These are phyloP conservation scores for Colletes collaris DNA, from an alignment of 2,888 invertebrate genomes.

Conservation along the genomic window DNA sequence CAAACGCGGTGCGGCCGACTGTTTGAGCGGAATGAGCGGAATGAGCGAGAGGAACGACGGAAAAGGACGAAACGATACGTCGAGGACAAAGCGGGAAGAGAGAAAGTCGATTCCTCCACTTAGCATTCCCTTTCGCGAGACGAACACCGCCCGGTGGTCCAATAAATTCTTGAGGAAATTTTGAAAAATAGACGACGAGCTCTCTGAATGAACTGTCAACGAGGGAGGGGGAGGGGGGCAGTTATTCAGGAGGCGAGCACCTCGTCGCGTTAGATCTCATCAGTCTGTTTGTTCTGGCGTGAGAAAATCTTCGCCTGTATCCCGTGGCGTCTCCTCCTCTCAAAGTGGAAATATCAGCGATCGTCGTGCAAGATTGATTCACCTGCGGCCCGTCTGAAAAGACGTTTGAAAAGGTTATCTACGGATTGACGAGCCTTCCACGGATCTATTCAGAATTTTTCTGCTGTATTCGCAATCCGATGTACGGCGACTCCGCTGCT, in stretches of 20 bases:
- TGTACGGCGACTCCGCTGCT: neutral
- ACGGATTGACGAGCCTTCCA: constrained; percentile 13
- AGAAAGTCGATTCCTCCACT: constrained; percentile 28
- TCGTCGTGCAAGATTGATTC: constrained; percentile 32
- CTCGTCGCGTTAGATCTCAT: constrained; percentile 53
- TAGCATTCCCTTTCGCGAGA: constrained; percentile 27
- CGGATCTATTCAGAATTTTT: constrained; percentile 16
- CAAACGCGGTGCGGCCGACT: neutral
- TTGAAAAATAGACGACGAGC: constrained; percentile 45
- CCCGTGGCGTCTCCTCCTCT: constrained; percentile 1
- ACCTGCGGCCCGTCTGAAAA: constrained; percentile 26
- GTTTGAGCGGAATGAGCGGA: neutral
- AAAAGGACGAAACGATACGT: neutral
- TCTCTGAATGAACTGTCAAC: constrained; percentile 40
- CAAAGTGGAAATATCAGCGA: constrained; percentile 27
- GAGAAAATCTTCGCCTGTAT: constrained; percentile 34
- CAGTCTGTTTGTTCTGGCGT: constrained; percentile 40
- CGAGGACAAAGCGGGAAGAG: constrained; percentile 6
- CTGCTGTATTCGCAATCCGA: constrained; percentile 11
- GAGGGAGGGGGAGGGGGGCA: constrained; percentile 40
- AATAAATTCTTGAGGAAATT: constrained; percentile 35
- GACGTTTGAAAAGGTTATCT: constrained; percentile 34
- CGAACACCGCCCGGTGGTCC: constrained; percentile 26
- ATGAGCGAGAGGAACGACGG: neutral
- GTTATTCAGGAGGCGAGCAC: constrained; percentile 24